Evolutionary conservation across 92 coral and sea anemone genomes (phyloP), one percentile per base, ranked within the genome.

Genomic region (Actinernus sp.): DNA sequence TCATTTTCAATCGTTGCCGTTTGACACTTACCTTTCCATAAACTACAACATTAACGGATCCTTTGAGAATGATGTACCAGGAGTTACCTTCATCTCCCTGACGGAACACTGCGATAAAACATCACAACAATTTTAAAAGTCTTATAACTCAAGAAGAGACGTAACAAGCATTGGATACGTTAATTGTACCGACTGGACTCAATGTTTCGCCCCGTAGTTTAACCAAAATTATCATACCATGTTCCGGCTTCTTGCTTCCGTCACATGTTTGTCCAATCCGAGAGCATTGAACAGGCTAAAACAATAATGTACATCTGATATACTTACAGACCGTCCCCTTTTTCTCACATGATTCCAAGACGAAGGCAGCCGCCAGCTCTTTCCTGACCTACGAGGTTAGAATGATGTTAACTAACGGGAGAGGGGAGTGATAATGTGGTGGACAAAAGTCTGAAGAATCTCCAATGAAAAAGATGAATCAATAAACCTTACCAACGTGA

Each of bases 21-120:
- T n/a, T n/a, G n/a, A n/a, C n/a, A n/a, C 54, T 28, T 68, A 90
- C 96, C 92, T 90, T 90, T 19, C 92, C 96, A 38, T 64, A 82
- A 3, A 85, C 88, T 21, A 90, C 82, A 2, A 90, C 92, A 61
- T 90, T 85, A 10, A 90, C 92, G 17, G 89, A 57, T 29, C 96
- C 96, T 55, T 90, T 90, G 23, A 90, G 75, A 18, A 90, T 85
- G 40, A 90, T 85, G 68, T 85, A 81, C 96, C 96, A 90, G 8
- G 96, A 80, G 14, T 34, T 70, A 0, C 92, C 89, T 21, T 85
- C 92, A n/a, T 81, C 92, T 0, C 96, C 96, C 56, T 90, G 92
- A 5, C 41, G 70, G 28, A 90, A 85, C 17, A 90, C 96, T 90
- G 22, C n/a, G n/a, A 10, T 26, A 29, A 41, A 13, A 48, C 1